Base-by-base conservation (phyloP, 2,797 vertebrate species). In the Chaetophractus vellerosus region DNA sequence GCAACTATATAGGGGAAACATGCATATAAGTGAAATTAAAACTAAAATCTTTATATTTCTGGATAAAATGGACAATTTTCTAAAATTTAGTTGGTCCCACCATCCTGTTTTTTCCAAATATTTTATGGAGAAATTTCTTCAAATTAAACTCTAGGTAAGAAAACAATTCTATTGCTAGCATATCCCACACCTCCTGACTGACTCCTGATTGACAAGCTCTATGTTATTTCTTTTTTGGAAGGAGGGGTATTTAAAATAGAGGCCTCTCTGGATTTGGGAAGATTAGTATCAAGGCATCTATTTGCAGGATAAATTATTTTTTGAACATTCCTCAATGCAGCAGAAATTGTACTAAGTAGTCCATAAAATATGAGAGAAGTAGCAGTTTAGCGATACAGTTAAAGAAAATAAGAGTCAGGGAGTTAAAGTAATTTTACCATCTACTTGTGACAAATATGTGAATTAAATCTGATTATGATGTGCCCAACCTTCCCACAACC, bases 1-100 rank as follows among this genome's bases (percentile, higher is more conserved):
- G 80, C 52, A 57, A 18, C 28, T n/a, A 11, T 76, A 33, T 90
- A 38, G 11, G 6, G 66, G 28, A 96, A 83, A 88, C 23, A 2
- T 28, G 8, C 4, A 68, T 72, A 88, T 88, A 71, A 61, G 50
- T 88, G 61, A 82, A 93, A 64, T 84, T 38, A 82, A 93, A 63
- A n/a, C 50, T 52, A 6, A 41, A 84, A 41, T 38, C 38, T 81
- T 61, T 92, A 31, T 48, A 68, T 71, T 90, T 81, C 21, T 86
- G 1, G 12, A 66, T 63, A 36, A 57, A 86, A 55, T 82, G 38
- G 41, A 9, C 1, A 79, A 18, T 92, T 92, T 14, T 79, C 48
- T 36, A 89, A 76, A 81, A 48, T 68, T 33, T 63, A 88, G 5
- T 66, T 94, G 16, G 6, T 66, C 11, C 33, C 14, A 12, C 6